phyloP scores from a whole-genome alignment of 2,113 vertebrate genomes.

The Motacilla alba region DNA sequence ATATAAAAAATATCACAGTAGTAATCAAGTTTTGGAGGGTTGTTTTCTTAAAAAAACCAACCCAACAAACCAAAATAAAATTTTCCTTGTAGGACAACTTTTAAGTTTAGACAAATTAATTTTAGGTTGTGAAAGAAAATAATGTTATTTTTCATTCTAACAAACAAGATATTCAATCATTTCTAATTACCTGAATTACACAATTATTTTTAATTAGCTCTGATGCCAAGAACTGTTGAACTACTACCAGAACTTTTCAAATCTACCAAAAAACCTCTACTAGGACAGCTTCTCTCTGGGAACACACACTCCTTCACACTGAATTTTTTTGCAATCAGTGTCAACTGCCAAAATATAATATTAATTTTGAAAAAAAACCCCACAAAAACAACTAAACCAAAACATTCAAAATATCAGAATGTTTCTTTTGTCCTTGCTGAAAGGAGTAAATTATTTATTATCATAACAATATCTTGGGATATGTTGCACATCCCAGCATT shows the following conservation, averaged over 20 bases:
- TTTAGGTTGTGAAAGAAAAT: not conserved
- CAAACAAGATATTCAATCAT: not conserved
- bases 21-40: not conserved
- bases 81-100: not conserved
- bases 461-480: not conserved
- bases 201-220: not conserved
- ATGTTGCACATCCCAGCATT: not conserved
- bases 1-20: not conserved
- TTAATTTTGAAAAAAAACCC: not conserved
- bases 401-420: not conserved
- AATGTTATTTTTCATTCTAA: not conserved
- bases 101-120: not conserved
- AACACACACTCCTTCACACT: not conserved
- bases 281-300: not conserved
- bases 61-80: not conserved
- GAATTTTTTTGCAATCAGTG: not conserved
- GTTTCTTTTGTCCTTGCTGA: not conserved
- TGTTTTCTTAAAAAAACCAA: not conserved
- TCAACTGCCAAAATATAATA: not conserved
- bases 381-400: not conserved
- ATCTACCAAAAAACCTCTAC: not conserved
- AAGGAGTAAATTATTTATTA: not conserved
- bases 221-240: not conserved
- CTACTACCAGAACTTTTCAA: not conserved
- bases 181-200: not conserved